These are phyloP conservation scores for Benitochromis conjunctus DNA, from an alignment of 2,113 vertebrate genomes.

Conservation along the genomic window DNA sequence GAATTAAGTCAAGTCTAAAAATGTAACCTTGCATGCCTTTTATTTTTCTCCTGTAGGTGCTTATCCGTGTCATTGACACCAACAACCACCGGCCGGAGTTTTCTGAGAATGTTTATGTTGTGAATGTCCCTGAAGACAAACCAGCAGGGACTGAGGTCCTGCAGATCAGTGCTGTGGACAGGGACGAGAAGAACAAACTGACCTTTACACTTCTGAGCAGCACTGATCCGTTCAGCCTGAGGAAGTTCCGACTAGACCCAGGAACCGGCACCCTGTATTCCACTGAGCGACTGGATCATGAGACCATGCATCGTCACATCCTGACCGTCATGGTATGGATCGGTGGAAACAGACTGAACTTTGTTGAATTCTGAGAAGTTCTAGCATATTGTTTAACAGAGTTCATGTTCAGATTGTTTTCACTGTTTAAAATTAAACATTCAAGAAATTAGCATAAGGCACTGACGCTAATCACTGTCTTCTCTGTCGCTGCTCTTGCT, in stretches of 20 bases:
- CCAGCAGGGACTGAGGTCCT: conserved; percentile 85
- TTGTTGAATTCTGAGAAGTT: neutral
- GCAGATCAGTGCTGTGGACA: conserved; percentile 84
- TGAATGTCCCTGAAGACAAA: conserved; percentile 85
- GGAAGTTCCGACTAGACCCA: conserved; percentile 92
- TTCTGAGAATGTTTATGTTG: conserved; percentile 83
- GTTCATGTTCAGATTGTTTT: neutral
- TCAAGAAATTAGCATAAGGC: neutral
- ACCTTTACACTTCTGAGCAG: conserved; percentile 94
- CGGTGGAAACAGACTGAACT: neutral
- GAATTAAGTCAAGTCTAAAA: neutral
- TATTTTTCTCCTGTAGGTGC: conserved; percentile 73
- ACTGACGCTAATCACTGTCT: neutral
- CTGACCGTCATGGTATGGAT: conserved; percentile 90
- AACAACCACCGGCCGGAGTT: conserved; percentile 97
- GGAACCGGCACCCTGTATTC: conserved; percentile 85
- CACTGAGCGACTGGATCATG: conserved; percentile 87
- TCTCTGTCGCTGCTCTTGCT: neutral
- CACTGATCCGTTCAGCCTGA: conserved; percentile 86
- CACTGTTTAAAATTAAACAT: neutral
- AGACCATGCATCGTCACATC: conserved; percentile 84
- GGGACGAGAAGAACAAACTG: conserved; percentile 95
- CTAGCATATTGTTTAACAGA: neutral
- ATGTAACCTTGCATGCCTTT: neutral
- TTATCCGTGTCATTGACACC: conserved; percentile 94